Percentiles rank a stretch among this genome's conserved stretches.
These are phyloP conservation scores for Callopanchax toddi DNA, from an alignment of 2,113 vertebrate species.

Conservation along the genomic window DNA sequence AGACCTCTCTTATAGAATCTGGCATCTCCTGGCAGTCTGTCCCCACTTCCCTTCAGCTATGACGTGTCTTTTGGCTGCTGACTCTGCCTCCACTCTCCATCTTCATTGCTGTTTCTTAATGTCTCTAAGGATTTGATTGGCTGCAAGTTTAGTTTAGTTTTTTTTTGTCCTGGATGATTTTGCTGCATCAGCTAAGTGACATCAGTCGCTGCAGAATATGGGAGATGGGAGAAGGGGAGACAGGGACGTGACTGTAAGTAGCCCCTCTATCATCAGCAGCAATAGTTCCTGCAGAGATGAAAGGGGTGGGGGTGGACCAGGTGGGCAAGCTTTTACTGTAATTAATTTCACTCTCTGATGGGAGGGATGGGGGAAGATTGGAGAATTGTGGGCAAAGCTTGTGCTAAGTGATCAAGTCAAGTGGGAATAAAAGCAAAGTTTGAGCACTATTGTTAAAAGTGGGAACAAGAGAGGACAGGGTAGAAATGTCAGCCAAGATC, in stretches of 20 bases:
- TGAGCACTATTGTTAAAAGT: neutral
- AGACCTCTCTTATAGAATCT: constrained; percentile 44
- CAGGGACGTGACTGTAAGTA: constrained; percentile 22
- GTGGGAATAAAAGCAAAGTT: constrained; percentile 50
- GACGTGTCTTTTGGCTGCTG: constrained; percentile 62
- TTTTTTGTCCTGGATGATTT: constrained; percentile 47
- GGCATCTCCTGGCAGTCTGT: constrained; percentile 45
- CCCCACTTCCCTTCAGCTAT: constrained; percentile 26
- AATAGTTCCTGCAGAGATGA: constrained; percentile 18
- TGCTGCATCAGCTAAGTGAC: constrained; percentile 80
- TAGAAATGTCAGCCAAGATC: neutral
- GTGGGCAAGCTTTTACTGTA: constrained; percentile 73
- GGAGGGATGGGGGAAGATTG: constrained; percentile 36
- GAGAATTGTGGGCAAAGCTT: constrained; percentile 11
- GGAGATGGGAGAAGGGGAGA: constrained; percentile 16
- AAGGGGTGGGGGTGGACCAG: constrained; percentile 43
- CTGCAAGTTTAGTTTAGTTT: no score
- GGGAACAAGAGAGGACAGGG: neutral
- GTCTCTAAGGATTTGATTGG: constrained; percentile 51
- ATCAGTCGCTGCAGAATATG: constrained; percentile 67
- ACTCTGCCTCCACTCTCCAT: constrained; percentile 28
- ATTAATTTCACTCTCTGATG: constrained; percentile 55
- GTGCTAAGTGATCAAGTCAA: constrained; percentile 40
- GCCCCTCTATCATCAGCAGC: neutral
- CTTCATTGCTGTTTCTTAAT: constrained; percentile 43